These are phyloP conservation scores for Theodoxus fluviatilis DNA, from an alignment of 2,888 invertebrate species.

Conservation along the genomic window DNA sequence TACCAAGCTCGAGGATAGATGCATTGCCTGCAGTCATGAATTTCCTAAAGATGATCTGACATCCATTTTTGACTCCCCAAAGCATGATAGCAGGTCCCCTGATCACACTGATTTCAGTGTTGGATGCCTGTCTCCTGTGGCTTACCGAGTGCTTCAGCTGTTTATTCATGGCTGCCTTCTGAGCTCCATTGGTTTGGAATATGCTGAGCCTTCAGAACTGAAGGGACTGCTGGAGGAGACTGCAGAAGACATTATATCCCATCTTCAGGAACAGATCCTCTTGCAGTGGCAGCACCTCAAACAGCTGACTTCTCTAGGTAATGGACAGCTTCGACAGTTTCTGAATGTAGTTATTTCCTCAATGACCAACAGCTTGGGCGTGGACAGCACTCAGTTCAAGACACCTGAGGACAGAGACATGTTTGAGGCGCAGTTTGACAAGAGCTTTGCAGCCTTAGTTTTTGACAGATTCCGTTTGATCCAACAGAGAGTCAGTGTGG, in stretches of 20 bases:
- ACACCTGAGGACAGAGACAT: slow-evolving; percentile 8
- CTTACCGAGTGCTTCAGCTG: slow-evolving; percentile 20
- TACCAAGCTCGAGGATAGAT: too few relatives aligned
- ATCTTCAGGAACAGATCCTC: slow-evolving; percentile 15
- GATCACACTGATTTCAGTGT: neutral
- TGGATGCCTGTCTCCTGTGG: slow-evolving; percentile 13
- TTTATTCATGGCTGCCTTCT: slow-evolving; percentile 22
- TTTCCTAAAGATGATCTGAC: too few relatives aligned
- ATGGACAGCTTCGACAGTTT: slow-evolving; percentile 23
- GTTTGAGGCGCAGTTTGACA: slow-evolving; percentile 15
- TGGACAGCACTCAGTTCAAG: neutral
- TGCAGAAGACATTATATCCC: neutral
- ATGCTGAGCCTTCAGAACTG: neutral
- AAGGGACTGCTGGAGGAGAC: neutral
- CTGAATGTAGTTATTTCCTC: slow-evolving; percentile 22
- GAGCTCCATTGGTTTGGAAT: slow-evolving; percentile 21
- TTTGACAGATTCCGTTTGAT: slow-evolving; percentile 1
- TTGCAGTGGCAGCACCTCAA: slow-evolving; percentile 21
- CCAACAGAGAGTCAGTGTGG: neutral
- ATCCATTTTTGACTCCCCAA: too few relatives aligned
- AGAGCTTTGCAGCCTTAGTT: neutral
- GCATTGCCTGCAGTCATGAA: too few relatives aligned
- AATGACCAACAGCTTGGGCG: neutral
- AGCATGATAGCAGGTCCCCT: too few relatives aligned
- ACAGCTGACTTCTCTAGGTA: slow-evolving; percentile 20